phyloP scores from a whole-genome alignment of 2,888 invertebrate species.

The Pachymerium ferrugineum region DNA sequence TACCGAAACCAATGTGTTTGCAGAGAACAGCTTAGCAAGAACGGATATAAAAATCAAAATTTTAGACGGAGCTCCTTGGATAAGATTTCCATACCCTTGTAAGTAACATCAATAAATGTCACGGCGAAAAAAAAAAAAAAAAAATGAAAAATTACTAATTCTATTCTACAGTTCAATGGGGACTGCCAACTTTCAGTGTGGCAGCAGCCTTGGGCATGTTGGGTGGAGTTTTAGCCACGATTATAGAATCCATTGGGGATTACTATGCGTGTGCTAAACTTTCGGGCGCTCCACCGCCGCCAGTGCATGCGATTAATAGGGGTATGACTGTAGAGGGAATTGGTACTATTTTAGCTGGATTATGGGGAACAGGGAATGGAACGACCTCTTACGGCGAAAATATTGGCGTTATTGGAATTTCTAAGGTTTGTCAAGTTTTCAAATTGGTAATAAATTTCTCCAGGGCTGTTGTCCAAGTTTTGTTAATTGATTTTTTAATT shows the following conservation, averaged over 20 bases:
- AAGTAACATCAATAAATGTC: slow-evolving; percentile 38
- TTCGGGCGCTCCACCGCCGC: slow-evolving; percentile 69
- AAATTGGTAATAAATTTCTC: not conserved
- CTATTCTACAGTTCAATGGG: slow-evolving; percentile 34
- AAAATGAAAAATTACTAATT: no score
- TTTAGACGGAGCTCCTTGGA: slow-evolving; percentile 69
- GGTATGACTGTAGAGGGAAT: slow-evolving; percentile 79
- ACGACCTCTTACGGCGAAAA: slow-evolving; percentile 86
- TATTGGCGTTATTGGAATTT: slow-evolving; percentile 82
- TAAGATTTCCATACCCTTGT: slow-evolving; percentile 73
- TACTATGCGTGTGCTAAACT: slow-evolving; percentile 52
- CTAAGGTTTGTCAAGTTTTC: slow-evolving; percentile 53
- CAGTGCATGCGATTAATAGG: slow-evolving; percentile 78
- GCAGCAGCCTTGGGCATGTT: slow-evolving; percentile 36
- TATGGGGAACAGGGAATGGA: slow-evolving; percentile 81
- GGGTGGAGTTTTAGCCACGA: slow-evolving; percentile 35
- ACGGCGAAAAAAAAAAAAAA: not conserved
- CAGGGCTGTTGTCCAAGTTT: no score
- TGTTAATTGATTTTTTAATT: not conserved
- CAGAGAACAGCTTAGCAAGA: slow-evolving; percentile 62
- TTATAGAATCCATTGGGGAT: slow-evolving; percentile 45
- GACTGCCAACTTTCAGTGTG: slow-evolving; percentile 33
- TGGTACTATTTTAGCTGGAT: slow-evolving; percentile 74
- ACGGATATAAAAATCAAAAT: slow-evolving; percentile 67
- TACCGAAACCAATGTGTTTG: slow-evolving; percentile 60